These are phyloP conservation scores for Pseudochromis fuscus DNA, from an alignment of 2,797 vertebrate species.

Conservation along the genomic window DNA sequence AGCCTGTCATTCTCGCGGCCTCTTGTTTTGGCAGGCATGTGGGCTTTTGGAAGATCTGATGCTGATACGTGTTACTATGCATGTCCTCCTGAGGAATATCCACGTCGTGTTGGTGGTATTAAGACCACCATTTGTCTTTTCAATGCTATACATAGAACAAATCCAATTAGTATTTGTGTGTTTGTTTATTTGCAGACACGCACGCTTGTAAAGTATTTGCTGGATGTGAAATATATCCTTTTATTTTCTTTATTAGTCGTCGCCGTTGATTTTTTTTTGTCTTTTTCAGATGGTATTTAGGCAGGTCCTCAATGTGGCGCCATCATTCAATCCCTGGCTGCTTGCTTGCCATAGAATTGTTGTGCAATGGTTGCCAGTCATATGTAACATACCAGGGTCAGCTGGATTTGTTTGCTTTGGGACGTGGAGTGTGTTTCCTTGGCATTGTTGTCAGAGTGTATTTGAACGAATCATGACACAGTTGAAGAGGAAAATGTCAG, in stretches of 20 bases:
- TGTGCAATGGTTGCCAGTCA: conserved; percentile 70
- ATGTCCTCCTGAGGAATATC: conserved; percentile 61
- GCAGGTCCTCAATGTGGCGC: conserved; percentile 54
- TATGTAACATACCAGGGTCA: conserved; percentile 48
- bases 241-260: conserved; percentile 22
- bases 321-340: conserved; percentile 58
- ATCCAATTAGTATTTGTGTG: background rate
- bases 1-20: conserved; percentile 68
- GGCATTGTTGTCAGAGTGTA: conserved; percentile 47
- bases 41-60: conserved; percentile 61
- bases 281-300: conserved; percentile 42
- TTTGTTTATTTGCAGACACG: conserved; percentile 11
- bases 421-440: conserved; percentile 54
- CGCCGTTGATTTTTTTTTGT: conserved; percentile 4
- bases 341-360: conserved; percentile 60
- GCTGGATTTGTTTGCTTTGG: conserved; percentile 65
- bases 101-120: conserved; percentile 29
- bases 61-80: conserved; percentile 50
- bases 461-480: conserved; percentile 62
- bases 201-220: background rate
- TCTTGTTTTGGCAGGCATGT: conserved; percentile 69
- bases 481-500: conserved; percentile 55
- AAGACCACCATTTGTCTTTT: conserved; percentile 35
- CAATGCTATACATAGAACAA: conserved; percentile 2
- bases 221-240: conserved; percentile 11